Percentiles rank a stretch among this genome's conserved stretches.
These are phyloP conservation scores for Nomada flava DNA, from an alignment of 2,888 invertebrate genomes.

Conservation along the genomic window DNA sequence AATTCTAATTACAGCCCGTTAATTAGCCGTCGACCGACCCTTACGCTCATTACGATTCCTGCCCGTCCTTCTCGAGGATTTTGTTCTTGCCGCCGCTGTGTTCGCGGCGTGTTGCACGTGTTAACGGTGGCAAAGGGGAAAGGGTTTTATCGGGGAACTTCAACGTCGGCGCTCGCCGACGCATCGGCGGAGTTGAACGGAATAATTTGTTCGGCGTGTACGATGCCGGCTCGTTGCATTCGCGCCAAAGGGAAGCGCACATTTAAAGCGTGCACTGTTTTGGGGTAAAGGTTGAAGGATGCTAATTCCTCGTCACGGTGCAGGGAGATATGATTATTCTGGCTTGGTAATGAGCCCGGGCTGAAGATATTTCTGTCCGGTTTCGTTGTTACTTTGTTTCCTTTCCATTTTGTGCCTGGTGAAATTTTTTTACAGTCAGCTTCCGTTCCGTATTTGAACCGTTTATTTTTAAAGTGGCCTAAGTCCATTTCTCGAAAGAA, in stretches of 20 bases:
- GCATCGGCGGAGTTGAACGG: background rate
- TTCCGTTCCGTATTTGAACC: background rate
- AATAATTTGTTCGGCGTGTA: constrained; percentile 20
- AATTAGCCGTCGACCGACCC: constrained; percentile 60
- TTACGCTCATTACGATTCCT: constrained; percentile 48
- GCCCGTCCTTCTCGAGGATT: constrained; percentile 31
- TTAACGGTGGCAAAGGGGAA: background rate
- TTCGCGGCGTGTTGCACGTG: background rate
- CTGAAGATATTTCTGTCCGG: background rate
- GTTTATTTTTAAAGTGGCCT: too few relatives aligned
- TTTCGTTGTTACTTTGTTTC: background rate
- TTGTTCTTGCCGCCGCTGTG: constrained; percentile 23
- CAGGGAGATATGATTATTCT: background rate
- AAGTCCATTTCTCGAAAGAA: too few relatives aligned
- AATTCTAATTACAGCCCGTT: constrained; percentile 71
- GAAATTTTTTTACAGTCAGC: background rate
- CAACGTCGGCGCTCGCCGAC: background rate
- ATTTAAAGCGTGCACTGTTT: background rate
- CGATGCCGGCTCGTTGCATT: background rate
- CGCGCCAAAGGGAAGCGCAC: background rate
- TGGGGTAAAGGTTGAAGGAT: background rate
- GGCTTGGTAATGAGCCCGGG: background rate
- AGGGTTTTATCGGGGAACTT: background rate
- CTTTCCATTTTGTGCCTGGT: background rate
- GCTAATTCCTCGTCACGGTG: constrained; percentile 2